A percentile compares a stretch with the other conserved stretches of the same genome.
These are phyloP conservation scores for Augochlorella aurata DNA, from an alignment of 2,888 invertebrate genomes.

Conservation along the genomic window DNA sequence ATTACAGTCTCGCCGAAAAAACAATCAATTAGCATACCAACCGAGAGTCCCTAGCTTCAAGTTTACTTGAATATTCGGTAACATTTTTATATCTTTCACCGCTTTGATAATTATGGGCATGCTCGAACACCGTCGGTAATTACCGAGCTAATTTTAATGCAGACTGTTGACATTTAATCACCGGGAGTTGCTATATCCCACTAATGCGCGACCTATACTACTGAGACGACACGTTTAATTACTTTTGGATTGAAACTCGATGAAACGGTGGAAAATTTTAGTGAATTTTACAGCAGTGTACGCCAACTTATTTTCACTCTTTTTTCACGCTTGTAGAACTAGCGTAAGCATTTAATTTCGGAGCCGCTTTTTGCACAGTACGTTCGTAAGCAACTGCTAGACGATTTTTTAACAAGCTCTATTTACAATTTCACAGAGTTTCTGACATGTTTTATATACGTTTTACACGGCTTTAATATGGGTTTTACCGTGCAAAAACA, in stretches of 20 bases:
- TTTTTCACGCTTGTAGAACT: background rate
- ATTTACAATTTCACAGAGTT: too few species aligned
- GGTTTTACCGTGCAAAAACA: too few species aligned
- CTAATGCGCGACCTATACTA: slow-evolving; percentile 8
- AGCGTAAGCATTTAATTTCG: too few species aligned
- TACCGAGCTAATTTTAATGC: background rate
- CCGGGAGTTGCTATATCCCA: background rate
- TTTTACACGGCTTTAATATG: too few species aligned
- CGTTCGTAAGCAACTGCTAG: too few species aligned
- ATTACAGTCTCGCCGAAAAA: background rate
- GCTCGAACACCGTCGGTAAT: background rate
- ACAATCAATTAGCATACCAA: background rate
- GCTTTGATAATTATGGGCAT: background rate
- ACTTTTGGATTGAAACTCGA: background rate
- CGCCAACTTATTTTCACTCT: background rate
- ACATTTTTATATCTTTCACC: background rate
- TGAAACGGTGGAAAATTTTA: background rate
- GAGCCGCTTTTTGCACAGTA: too few species aligned
- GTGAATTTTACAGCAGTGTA: background rate
- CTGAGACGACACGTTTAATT: background rate
- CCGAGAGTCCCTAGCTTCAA: too few species aligned
- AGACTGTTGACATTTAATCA: background rate
- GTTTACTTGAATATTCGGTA: too few species aligned
- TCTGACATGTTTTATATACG: too few species aligned
- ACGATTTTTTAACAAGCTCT: too few species aligned